phyloP scores from a whole-genome alignment of 2,113 vertebrate genomes.

The Burhinus oedicnemus region DNA sequence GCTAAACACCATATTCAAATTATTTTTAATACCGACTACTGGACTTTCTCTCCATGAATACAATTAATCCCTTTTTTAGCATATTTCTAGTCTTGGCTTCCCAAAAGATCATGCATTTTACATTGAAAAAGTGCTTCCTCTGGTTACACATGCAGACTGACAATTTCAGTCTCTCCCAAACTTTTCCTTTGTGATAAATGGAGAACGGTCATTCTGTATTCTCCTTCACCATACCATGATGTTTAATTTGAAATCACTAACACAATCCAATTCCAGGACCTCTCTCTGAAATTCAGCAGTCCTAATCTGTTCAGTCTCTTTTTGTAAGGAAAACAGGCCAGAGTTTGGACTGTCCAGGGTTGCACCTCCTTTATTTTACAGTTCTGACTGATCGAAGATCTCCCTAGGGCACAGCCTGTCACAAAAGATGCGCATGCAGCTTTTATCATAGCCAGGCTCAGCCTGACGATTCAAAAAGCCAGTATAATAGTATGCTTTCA shows the following conservation, averaged over 20 bases:
- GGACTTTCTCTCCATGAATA: not conserved
- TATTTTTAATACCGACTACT: not conserved
- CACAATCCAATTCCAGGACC: not conserved
- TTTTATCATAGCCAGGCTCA: not conserved
- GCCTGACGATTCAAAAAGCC: not conserved
- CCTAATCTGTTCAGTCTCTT: not conserved
- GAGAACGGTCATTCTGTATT: not conserved
- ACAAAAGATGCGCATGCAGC: not conserved
- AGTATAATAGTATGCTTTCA: not conserved
- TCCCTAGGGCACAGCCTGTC: not conserved
- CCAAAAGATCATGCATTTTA: not conserved
- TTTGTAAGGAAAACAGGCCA: not conserved
- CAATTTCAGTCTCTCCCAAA: not conserved
- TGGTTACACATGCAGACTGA: not conserved
- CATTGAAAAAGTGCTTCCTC: not conserved
- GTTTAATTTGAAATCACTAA: not conserved
- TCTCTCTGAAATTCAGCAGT: not conserved
- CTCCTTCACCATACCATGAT: not conserved
- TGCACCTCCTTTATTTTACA: not conserved
- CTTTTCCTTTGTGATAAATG: not conserved
- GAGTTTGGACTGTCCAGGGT: not conserved
- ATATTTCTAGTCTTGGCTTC: not conserved
- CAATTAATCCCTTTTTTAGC: not conserved
- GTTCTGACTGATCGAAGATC: not conserved
- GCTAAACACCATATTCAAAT: not conserved